phyloP scores from a whole-genome alignment of 2,888 invertebrate genomes.

The Limnephilus auricula region DNA sequence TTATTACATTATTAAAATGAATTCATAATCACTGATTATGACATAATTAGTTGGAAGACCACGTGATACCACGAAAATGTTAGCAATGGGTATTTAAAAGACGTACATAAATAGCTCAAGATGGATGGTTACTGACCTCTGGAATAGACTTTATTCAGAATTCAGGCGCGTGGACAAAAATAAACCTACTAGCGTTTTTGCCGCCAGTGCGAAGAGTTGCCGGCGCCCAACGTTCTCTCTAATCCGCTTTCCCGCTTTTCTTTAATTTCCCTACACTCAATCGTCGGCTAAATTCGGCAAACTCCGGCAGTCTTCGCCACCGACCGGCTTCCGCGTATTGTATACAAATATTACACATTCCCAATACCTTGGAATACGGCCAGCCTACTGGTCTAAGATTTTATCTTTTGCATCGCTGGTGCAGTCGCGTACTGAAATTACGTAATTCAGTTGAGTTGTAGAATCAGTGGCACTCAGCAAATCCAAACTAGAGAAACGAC shows the following conservation, averaged over 20 bases:
- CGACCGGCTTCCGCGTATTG: conserved; percentile 14
- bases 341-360: conserved; percentile 21
- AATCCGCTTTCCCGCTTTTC: conserved; percentile 23
- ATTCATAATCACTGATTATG: no score
- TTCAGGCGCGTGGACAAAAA: conserved; percentile 41
- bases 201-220: conserved; percentile 42
- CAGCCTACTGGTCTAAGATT: neutral
- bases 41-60: no score
- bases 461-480: neutral
- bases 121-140: neutral
- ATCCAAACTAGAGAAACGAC: neutral
- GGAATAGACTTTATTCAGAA: neutral
- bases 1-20: no score
- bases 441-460: conserved; percentile 19
- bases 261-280: neutral
- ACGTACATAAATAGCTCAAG: neutral
- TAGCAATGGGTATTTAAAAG: no score
- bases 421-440: conserved; percentile 15
- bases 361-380: neutral
- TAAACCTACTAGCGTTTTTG: conserved; percentile 48
- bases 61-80: no score
- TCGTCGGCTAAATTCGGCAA: neutral
- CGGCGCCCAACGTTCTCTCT: conserved; percentile 40
- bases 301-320: neutral
- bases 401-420: conserved; percentile 5